phyloP scores from a whole-genome alignment of 2,888 invertebrate genomes.

The Villa cingulata region DNA sequence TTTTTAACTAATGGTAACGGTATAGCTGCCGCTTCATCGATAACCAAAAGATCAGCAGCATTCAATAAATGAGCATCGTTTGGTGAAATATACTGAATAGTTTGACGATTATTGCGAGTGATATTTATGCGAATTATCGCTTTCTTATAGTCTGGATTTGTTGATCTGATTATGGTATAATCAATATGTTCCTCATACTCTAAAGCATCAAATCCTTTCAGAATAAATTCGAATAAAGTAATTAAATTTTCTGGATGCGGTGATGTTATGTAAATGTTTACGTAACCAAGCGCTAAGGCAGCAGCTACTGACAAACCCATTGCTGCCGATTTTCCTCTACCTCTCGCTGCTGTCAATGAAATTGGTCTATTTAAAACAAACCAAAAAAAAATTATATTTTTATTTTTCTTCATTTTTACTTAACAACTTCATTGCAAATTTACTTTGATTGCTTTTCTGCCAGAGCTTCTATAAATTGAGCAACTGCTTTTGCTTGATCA shows the following conservation, averaged over 20 bases:
- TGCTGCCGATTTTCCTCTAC: constrained; percentile 96
- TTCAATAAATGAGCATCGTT: constrained; percentile 75
- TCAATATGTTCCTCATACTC: constrained; percentile 93
- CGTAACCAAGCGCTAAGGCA: constrained; percentile 64
- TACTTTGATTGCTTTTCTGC: constrained; percentile 71
- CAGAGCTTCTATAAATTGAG: constrained; percentile 88
- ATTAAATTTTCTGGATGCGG: constrained; percentile 97
- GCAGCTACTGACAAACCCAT: constrained; percentile 84
- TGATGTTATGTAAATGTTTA: constrained; percentile 91
- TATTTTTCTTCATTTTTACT: no score
- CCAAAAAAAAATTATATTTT: no score
- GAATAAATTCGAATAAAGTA: constrained; percentile 91
- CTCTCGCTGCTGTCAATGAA: constrained; percentile 89
- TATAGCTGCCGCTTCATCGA: constrained; percentile 98
- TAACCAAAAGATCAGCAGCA: constrained; percentile 88
- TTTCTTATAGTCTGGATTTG: constrained; percentile 92
- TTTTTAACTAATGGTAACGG: constrained; percentile 84
- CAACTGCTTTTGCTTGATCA: constrained; percentile 84
- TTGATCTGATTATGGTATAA: constrained; percentile 86
- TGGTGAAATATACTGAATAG: constrained; percentile 94
- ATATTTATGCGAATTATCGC: constrained; percentile 89
- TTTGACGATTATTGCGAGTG: constrained; percentile 80
- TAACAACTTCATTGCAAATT: background rate
- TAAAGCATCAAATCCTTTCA: constrained; percentile 88
- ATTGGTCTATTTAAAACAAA: constrained; percentile 48